A percentile compares a stretch with the other conserved stretches of the same genome.
These are phyloP conservation scores for Anomalospiza imberbis DNA, from an alignment of 2,797 vertebrate species.

Conservation along the genomic window DNA sequence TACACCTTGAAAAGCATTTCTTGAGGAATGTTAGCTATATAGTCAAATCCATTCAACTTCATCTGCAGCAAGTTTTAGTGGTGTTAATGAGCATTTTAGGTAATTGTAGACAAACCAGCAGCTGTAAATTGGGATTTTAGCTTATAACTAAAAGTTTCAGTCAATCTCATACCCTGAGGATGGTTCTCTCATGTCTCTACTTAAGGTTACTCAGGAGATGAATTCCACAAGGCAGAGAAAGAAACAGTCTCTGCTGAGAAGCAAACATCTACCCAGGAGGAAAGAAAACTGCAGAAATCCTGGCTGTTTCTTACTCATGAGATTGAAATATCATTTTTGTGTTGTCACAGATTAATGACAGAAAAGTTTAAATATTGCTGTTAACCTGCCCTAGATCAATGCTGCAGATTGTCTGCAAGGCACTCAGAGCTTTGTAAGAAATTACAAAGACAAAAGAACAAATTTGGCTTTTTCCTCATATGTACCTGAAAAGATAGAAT, in stretches of 20 bases:
- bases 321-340: not conserved
- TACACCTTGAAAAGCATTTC: not conserved
- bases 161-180: not conserved
- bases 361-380: not conserved
- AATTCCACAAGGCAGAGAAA: not conserved
- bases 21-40: not conserved
- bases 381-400: not conserved
- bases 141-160: not conserved
- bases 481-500: not conserved
- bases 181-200: not conserved
- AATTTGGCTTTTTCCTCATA: not conserved
- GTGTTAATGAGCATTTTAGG: not conserved
- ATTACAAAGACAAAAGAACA: not conserved
- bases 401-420: not conserved
- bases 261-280: not conserved
- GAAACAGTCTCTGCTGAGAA: not conserved
- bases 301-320: not conserved
- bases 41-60: not conserved
- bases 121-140: not conserved
- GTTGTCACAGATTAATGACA: not conserved
- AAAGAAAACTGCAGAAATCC: not conserved
- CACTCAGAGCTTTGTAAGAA: not conserved
- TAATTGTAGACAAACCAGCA: not conserved
- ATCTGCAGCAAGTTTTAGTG: not conserved
- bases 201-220: not conserved